These are phyloP conservation scores for Sander vitreus DNA, from an alignment of 2,113 vertebrate species.

Conservation along the genomic window DNA sequence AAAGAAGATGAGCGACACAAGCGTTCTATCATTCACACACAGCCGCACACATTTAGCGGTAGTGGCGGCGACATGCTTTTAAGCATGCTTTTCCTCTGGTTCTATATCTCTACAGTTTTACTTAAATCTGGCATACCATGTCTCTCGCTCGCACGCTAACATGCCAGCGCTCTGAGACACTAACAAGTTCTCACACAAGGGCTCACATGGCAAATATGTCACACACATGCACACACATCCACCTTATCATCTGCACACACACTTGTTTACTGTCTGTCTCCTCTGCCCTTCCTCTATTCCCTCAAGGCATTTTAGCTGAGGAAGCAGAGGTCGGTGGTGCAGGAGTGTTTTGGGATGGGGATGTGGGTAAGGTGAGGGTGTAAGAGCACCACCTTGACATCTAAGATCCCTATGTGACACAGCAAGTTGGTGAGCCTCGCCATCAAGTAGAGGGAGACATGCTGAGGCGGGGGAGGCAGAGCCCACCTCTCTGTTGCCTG, in stretches of 20 bases:
- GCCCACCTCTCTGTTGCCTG: slow-evolving; percentile 22
- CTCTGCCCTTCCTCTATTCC: slow-evolving; percentile 29
- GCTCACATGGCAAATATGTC: slow-evolving; percentile 14
- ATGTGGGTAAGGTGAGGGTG: not conserved
- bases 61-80: slow-evolving; percentile 14
- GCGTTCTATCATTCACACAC: slow-evolving; percentile 64
- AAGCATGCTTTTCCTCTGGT: slow-evolving; percentile 26
- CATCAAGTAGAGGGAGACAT: not conserved
- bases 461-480: slow-evolving; percentile 6
- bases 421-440: slow-evolving; percentile 25
- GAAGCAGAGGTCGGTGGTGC: slow-evolving; percentile 30
- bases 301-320: slow-evolving; percentile 20
- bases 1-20: slow-evolving; percentile 75
- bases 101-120: slow-evolving; percentile 28
- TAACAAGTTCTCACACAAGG: slow-evolving; percentile 11
- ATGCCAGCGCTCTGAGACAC: slow-evolving; percentile 20
- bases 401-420: slow-evolving; percentile 32
- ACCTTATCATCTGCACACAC: slow-evolving; percentile 48
- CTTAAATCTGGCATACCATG: slow-evolving; percentile 46
- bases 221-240: slow-evolving; percentile 24
- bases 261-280: slow-evolving; percentile 37
- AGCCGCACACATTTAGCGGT: slow-evolving; percentile 49
- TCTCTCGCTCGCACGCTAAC: slow-evolving; percentile 22
- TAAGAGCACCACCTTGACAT: slow-evolving; percentile 9
- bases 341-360: not conserved